Percentiles rank a stretch among this genome's conserved stretches.
Evolutionary conservation across 2,797 vertebrate species (phyloP).

Genomic region (Telmatherina bonti): DNA sequence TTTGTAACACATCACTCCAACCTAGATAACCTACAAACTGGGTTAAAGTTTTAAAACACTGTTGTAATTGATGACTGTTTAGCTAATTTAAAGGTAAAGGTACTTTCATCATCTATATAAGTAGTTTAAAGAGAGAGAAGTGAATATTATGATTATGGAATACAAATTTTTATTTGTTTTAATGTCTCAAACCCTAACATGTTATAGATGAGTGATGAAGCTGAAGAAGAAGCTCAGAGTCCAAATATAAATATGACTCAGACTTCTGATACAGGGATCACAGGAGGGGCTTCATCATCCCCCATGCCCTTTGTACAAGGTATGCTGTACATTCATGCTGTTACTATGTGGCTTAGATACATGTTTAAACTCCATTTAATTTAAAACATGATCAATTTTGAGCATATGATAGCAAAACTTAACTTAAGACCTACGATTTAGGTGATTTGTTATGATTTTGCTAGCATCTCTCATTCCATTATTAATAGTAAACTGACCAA

Average conservation of each 20-base stretch:
- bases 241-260: constrained; percentile 67
- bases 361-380: neutral
- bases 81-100: neutral
- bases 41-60: constrained; percentile 9
- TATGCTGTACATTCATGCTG: constrained; percentile 43
- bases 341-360: neutral
- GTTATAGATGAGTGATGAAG: constrained; percentile 51
- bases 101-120: too few species aligned
- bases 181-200: constrained; percentile 19
- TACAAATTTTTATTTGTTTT: neutral
- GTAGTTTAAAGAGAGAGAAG: neutral
- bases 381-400: too few species aligned
- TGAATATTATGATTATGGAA: neutral
- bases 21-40: constrained; percentile 8
- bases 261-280: constrained; percentile 36
- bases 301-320: constrained; percentile 54
- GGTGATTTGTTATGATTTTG: neutral
- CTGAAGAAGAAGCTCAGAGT: constrained; percentile 40
- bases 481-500: neutral
- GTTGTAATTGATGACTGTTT: neutral
- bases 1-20: constrained; percentile 36
- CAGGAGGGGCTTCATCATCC: constrained; percentile 38
- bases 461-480: neutral
- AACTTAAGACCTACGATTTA: neutral
- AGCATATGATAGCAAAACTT: neutral